Percentiles rank a stretch among this genome's conserved stretches.
phyloP scores from a whole-genome alignment of 2,888 invertebrate species.

The Chymomyza amoena region DNA sequence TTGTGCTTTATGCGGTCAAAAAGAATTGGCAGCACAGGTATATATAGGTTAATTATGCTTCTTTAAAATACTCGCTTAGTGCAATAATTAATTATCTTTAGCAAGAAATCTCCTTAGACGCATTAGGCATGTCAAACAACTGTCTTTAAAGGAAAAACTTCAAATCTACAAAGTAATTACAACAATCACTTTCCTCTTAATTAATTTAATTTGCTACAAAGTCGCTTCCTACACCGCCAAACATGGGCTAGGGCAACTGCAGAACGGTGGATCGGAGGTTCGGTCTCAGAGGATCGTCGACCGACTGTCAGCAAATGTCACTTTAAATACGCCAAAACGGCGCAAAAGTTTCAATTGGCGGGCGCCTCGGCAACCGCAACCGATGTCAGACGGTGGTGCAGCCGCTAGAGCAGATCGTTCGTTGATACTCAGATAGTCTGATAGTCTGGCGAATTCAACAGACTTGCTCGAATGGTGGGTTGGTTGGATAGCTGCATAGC shows the following conservation, averaged over 20 bases:
- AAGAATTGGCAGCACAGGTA: no score
- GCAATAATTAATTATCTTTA: not conserved
- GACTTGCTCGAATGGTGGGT: not conserved
- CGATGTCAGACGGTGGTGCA: not conserved
- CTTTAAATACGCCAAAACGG: conserved; percentile 73
- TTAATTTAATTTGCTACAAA: conserved; percentile 56
- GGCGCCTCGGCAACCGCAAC: conserved; percentile 41
- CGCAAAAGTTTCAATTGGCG: conserved; percentile 72
- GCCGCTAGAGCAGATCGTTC: conserved; percentile 22
- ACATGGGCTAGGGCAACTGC: conserved; percentile 6
- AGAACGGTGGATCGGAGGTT: conserved; percentile 6
- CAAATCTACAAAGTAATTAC: conserved; percentile 60
- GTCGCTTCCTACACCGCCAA: conserved; percentile 31
- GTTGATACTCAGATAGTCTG: conserved; percentile 21
- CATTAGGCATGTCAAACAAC: not conserved
- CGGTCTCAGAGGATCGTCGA: conserved; percentile 21
- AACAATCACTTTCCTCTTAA: conserved; percentile 52
- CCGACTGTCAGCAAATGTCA: conserved; percentile 69
- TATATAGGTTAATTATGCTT: no score
- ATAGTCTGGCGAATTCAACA: conserved; percentile 4
- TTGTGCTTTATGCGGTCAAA: no score
- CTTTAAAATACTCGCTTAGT: no score
- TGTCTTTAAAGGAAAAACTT: not conserved
- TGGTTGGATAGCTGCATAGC: conserved; percentile 8
- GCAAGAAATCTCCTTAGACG: not conserved